Evolutionary conservation across 30 jellyfish, hydroid and myxozoan species (phyloP).

Genomic region (Hydractinia echinata): DNA sequence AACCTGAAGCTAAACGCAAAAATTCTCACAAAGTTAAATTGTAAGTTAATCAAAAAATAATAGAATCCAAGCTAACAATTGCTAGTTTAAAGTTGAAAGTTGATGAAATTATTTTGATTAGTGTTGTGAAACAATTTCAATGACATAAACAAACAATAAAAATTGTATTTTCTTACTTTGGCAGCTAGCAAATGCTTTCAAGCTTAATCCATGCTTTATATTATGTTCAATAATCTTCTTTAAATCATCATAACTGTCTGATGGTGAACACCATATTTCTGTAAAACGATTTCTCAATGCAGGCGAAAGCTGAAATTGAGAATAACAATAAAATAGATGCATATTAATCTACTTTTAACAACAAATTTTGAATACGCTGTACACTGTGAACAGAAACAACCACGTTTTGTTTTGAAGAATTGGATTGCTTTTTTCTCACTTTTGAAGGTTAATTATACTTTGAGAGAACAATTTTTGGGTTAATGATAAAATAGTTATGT

Average conservation of each 20-base stretch:
- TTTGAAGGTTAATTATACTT: too few species aligned
- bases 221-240: conserved; percentile 69
- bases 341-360: background rate
- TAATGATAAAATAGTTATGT: background rate
- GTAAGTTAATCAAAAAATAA: too few species aligned
- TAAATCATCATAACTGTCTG: conserved; percentile 58
- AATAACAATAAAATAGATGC: background rate
- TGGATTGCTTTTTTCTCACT: too few species aligned
- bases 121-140: background rate
- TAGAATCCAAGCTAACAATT: too few species aligned
- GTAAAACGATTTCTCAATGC: conserved; percentile 95
- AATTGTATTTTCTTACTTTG: background rate
- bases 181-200: background rate
- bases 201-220: conserved; percentile 28
- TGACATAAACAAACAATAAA: background rate
- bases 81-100: background rate
- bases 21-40: background rate
- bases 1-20: conserved; percentile 37
- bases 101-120: background rate
- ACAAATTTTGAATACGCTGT: background rate
- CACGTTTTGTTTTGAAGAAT: too few species aligned
- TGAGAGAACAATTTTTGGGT: conserved; percentile 5
- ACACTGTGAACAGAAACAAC: too few species aligned
- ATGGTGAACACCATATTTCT: conserved; percentile 97
- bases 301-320: conserved; percentile 68